Evolutionary conservation across 1,140 invertebrate species (phyloP).

Genomic region (Caenorhabditis latens): DNA sequence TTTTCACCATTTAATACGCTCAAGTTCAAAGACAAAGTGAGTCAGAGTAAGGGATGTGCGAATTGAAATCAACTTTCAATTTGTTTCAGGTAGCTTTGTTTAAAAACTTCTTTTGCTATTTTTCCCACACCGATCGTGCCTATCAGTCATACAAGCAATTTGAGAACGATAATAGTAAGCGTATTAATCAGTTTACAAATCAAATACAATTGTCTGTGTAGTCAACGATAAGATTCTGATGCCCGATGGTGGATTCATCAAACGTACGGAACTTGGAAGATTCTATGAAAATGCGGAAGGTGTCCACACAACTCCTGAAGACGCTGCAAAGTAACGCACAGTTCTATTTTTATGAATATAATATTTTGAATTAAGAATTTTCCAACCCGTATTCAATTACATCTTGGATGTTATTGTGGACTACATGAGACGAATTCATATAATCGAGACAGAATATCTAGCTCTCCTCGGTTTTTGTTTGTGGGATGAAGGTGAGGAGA

Average conservation of each 20-base stretch:
- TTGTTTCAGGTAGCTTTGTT: slow-evolving; percentile 57
- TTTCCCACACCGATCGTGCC: slow-evolving; percentile 61
- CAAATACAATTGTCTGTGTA: background rate
- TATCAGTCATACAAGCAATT: slow-evolving; percentile 59
- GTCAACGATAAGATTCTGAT: slow-evolving; percentile 54
- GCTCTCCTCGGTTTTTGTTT: slow-evolving; percentile 54
- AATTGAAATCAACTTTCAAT: background rate
- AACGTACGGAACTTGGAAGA: slow-evolving; percentile 53
- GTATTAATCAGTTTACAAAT: background rate
- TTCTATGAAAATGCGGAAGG: slow-evolving; percentile 59
- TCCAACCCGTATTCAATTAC: slow-evolving; percentile 60
- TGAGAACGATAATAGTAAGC: slow-evolving; percentile 55
- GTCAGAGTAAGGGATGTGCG: background rate
- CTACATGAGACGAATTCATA: slow-evolving; percentile 58
- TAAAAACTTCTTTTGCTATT: slow-evolving; percentile 64
- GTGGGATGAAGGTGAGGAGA: slow-evolving; percentile 58
- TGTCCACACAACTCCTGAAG: slow-evolving; percentile 48
- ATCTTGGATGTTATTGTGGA: slow-evolving; percentile 58
- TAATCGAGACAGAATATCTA: slow-evolving; percentile 57
- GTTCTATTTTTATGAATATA: too few relatives aligned
- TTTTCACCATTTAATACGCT: slow-evolving; percentile 55
- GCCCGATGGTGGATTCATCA: slow-evolving; percentile 64
- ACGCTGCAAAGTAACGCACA: slow-evolving; percentile 55
- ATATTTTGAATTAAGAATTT: slow-evolving; percentile 44
- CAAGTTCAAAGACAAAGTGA: slow-evolving; percentile 51